Percentiles rank a stretch among this genome's conserved stretches.
phyloP scores from a whole-genome alignment of 2,888 invertebrate species.

The Dermolepida albohirtum region DNA sequence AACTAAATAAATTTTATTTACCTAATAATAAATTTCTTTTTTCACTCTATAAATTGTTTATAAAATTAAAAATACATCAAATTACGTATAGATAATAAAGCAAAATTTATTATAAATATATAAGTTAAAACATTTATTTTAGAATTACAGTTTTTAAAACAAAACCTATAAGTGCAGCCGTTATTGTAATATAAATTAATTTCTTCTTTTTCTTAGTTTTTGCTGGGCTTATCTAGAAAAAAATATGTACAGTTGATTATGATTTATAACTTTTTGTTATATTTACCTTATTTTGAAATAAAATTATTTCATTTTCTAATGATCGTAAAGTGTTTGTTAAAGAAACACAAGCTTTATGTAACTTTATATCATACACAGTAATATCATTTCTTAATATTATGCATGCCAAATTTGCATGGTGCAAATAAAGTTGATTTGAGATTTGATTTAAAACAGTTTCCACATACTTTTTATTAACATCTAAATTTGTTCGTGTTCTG shows the following conservation, averaged over 20 bases:
- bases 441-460: constrained; percentile 49
- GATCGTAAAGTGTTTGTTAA: constrained; percentile 46
- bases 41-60: too few species aligned
- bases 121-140: not conserved
- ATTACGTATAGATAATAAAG: too few species aligned
- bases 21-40: too few species aligned
- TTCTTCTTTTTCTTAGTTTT: not conserved
- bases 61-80: too few species aligned
- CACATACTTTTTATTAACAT: constrained; percentile 48
- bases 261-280: not conserved
- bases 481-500: constrained; percentile 46
- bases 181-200: not conserved
- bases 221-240: constrained; percentile 1
- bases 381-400: constrained; percentile 51
- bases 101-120: too few species aligned
- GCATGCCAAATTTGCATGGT: constrained; percentile 52
- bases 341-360: constrained; percentile 47
- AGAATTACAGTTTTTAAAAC: constrained; percentile 1
- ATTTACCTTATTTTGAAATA: constrained; percentile 43
- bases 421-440: constrained; percentile 49
- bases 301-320: constrained; percentile 46
- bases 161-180: not conserved
- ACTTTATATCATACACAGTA: constrained; percentile 49
- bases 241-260: not conserved
- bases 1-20: too few species aligned